Evolutionary conservation across 2,888 invertebrate species (phyloP).

Genomic region (Tethea ocularis): DNA sequence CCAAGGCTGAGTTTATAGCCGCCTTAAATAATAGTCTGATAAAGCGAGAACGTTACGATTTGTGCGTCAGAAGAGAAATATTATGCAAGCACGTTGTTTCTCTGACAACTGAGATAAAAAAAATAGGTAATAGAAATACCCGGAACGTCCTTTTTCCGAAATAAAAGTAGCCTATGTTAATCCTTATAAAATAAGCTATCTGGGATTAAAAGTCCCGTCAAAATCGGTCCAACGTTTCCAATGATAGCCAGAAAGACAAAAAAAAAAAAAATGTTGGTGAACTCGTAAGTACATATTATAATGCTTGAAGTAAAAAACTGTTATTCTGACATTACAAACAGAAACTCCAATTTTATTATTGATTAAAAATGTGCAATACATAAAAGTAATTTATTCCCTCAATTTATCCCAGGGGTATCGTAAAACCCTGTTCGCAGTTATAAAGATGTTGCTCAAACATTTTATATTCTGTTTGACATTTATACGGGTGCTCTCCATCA

Average conservation of each 20-base stretch:
- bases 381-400: neutral
- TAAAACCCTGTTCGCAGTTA: slow-evolving; percentile 5
- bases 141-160: too few species aligned
- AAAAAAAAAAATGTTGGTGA: too few species aligned
- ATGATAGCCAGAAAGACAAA: too few species aligned
- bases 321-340: too few species aligned
- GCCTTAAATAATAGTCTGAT: slow-evolving; percentile 24
- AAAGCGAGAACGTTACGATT: slow-evolving; percentile 14
- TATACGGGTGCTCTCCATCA: slow-evolving; percentile 17
- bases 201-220: too few species aligned
- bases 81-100: neutral
- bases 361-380: neutral
- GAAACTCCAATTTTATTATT: too few species aligned
- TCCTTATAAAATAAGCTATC: too few species aligned
- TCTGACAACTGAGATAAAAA: neutral
- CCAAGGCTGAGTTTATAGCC: slow-evolving; percentile 15
- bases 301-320: too few species aligned
- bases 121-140: too few species aligned
- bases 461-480: slow-evolving; percentile 19
- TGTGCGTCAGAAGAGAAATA: neutral
- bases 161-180: too few species aligned
- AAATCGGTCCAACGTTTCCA: too few species aligned
- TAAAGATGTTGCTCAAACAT: slow-evolving; percentile 8
- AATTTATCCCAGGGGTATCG: neutral
- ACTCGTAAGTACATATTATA: too few species aligned